Conservation (phyloP, 2,888 invertebrate genomes). For the Sepioteuthis lessoniana region DNA sequence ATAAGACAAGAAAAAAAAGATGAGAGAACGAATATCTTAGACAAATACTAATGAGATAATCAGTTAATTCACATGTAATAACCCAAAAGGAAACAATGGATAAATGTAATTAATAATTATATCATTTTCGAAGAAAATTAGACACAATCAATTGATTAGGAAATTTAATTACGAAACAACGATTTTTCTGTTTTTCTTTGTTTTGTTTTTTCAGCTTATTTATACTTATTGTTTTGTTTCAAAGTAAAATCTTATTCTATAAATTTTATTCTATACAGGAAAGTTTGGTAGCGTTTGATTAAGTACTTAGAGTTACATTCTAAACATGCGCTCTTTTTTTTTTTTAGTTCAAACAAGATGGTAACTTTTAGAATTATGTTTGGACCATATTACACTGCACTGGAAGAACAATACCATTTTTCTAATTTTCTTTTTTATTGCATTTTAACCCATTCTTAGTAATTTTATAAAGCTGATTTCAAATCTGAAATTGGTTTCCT, state of each 20-base stretch:
- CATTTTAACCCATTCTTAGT: too few relatives aligned
- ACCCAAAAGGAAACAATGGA: neutral
- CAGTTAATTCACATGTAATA: neutral
- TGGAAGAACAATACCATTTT: too few relatives aligned
- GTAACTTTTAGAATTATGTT: too few relatives aligned
- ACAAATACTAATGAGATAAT: slow-evolving; percentile 7
- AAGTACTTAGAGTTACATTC: too few relatives aligned
- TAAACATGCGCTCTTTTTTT: too few relatives aligned
- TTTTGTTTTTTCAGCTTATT: neutral
- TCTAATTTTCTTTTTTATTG: too few relatives aligned
- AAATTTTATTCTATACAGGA: neutral
- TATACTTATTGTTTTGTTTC: neutral
- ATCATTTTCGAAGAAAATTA: neutral
- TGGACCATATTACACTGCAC: too few relatives aligned
- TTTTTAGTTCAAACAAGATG: too few relatives aligned
- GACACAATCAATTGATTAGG: neutral
- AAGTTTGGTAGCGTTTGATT: too few relatives aligned
- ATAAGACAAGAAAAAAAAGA: neutral
- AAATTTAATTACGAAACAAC: neutral
- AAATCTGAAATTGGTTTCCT: too few relatives aligned
- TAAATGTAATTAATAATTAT: neutral
- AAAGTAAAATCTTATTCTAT: neutral
- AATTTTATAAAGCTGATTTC: too few relatives aligned
- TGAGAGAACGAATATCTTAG: neutral
- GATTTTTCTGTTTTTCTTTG: neutral